Evolutionary conservation across 2,797 vertebrate genomes (phyloP), one percentile per base, ranked within the genome.

Genomic region (Lagodon rhomboides): DNA sequence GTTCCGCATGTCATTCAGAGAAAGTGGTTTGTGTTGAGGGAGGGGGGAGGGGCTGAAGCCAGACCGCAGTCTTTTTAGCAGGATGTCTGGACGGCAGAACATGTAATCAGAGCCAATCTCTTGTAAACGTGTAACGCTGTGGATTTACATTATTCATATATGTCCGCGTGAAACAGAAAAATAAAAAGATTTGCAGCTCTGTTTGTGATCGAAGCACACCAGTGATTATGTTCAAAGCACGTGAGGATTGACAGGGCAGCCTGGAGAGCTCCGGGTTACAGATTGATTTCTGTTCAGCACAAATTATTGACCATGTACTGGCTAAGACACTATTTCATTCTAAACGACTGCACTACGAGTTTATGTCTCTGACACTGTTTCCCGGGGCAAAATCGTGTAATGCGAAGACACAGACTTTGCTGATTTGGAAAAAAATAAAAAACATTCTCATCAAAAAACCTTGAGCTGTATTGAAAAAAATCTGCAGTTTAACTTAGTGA

Each of bases 131-230:
- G 50, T 62, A 74, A 73, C 73, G 64, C 38, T 0, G 3, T n/a
- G 47, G 13, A 73, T 73, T 77, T 72, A 55, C 65, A 82, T 85
- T 79, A 74, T 88, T 76, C 44, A 80, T 82, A 56, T 75, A 68
- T 78, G 66, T 73, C 66, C 77, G 70, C 66, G 17, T 72, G 73
- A 74, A 76, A 81, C n/a, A 69, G 22, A 64, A 55, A 34, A 22
- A 58, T 20, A 68, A 60, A 71, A 6, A 50, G 3, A 78, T 77
- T 60, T 83, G 73, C 12, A 69, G 73, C 73, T 84, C 20, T 11
- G 30, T 82, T 68, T 12, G 4, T 64, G 12, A 68, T 83, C 18
- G 50, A 62, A 82, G 68, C 53, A 59, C 2, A 38, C 27, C 44
- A 66, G n/a, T 56, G 49, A 66, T 66, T 77, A 75, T 66, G 66